A percentile compares a stretch with the other conserved stretches of the same genome.
Conservation (phyloP, 1,140 invertebrate species). For the Macrocentrus cingulum region DNA sequence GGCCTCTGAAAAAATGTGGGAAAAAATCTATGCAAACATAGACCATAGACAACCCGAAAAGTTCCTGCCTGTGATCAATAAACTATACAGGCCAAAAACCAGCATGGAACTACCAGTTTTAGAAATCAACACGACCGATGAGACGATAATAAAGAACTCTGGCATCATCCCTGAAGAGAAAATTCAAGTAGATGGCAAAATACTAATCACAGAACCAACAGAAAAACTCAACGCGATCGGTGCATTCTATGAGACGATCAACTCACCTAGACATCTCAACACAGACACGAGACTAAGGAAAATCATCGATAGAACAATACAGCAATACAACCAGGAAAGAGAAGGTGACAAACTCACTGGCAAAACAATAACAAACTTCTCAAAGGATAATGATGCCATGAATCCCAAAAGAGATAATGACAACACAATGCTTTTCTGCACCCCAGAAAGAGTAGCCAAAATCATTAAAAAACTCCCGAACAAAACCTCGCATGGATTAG, state of each 20-base stretch:
- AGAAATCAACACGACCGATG: background rate
- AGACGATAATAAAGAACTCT: background rate
- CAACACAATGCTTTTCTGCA: slow-evolving; percentile 5
- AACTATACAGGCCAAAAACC: too few species aligned
- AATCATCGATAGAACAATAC: background rate
- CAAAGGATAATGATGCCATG: background rate
- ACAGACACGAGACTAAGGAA: background rate
- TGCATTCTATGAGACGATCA: slow-evolving; percentile 9
- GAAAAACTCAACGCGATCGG: slow-evolving; percentile 21
- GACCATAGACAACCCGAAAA: too few species aligned
- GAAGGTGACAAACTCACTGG: background rate
- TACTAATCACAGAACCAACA: background rate
- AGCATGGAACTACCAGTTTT: too few species aligned
- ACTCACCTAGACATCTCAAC: slow-evolving; percentile 8
- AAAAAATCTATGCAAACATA: too few species aligned
- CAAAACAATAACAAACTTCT: background rate
- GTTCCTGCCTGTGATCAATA: too few species aligned
- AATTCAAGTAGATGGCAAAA: background rate
- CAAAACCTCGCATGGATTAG: slow-evolving; percentile 15
- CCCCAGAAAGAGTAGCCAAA: background rate
- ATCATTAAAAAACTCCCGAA: slow-evolving; percentile 15
- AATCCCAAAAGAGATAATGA: background rate
- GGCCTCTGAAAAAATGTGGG: too few species aligned
- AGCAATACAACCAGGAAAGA: background rate
- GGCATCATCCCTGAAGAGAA: background rate